A percentile compares a stretch with the other conserved stretches of the same genome.
These are phyloP conservation scores for Scolopax rusticola DNA, from an alignment of 2,797 vertebrate species.

Conservation along the genomic window DNA sequence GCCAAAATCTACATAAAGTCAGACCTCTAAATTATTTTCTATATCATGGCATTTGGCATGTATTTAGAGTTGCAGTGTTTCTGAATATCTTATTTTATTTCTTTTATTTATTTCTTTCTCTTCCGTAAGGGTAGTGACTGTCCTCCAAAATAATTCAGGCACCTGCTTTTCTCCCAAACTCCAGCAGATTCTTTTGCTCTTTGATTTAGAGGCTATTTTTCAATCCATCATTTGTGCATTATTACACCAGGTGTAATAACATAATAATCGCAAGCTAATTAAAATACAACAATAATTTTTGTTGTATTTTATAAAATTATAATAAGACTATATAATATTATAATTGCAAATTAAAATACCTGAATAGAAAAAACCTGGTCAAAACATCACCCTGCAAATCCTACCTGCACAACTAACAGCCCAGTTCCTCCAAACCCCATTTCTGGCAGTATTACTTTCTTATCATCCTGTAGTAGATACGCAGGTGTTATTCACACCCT, in stretches of 20 bases:
- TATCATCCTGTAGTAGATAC: not conserved
- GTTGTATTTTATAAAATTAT: too few species aligned
- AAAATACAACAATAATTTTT: not conserved
- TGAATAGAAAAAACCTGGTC: not conserved
- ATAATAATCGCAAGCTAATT: not conserved
- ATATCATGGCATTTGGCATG: fast-evolving
- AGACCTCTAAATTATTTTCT: not conserved
- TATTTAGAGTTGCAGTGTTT: not conserved
- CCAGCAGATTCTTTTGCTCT: not conserved
- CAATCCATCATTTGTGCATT: not conserved
- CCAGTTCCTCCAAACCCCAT: not conserved
- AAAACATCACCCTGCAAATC: not conserved
- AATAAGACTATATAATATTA: not conserved
- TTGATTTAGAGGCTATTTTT: not conserved
- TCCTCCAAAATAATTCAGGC: not conserved
- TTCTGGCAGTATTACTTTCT: not conserved
- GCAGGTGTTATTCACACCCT: not conserved
- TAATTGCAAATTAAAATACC: not conserved
- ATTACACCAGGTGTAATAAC: not conserved
- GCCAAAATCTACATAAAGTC: not conserved
- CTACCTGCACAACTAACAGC: not conserved
- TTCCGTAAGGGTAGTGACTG: not conserved
- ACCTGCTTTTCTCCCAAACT: not conserved
- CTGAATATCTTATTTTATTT: not conserved
- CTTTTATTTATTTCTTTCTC: not conserved